Evolutionary conservation across 2,113 vertebrate species (phyloP).

Genomic region (Sigmodon hispidus): DNA sequence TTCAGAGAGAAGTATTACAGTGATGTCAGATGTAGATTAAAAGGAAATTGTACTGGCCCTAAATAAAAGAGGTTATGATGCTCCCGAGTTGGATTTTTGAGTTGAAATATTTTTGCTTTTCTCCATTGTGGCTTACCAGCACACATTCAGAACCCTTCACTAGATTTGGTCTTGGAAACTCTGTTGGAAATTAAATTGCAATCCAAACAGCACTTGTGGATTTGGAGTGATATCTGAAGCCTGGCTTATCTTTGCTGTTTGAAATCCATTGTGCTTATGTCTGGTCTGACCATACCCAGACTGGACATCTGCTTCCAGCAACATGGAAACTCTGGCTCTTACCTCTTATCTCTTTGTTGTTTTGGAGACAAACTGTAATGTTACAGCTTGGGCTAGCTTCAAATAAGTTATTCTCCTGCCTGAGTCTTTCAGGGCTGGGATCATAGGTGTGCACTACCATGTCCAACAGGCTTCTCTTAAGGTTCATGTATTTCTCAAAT

Average conservation of each 20-base stretch:
- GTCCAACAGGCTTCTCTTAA: neutral
- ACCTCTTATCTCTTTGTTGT: neutral
- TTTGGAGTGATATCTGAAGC: neutral
- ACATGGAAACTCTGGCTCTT: neutral
- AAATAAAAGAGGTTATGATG: constrained; percentile 24
- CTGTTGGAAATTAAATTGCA: constrained; percentile 28
- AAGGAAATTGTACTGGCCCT: constrained; percentile 15
- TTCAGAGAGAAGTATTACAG: constrained; percentile 42
- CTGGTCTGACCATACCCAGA: neutral
- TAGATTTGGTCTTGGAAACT: neutral
- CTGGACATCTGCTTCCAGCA: neutral
- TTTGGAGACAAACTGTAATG: neutral
- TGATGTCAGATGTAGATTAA: constrained; percentile 66
- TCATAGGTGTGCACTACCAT: neutral
- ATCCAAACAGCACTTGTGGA: neutral
- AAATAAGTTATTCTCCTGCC: neutral
- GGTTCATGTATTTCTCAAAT: neutral
- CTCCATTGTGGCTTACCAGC: neutral
- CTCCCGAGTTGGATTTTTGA: constrained; percentile 7
- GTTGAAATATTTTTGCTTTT: constrained; percentile 12
- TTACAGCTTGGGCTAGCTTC: neutral
- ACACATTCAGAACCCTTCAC: neutral
- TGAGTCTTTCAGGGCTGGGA: neutral
- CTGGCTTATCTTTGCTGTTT: neutral
- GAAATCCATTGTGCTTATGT: neutral